phyloP scores from a whole-genome alignment of 1,140 invertebrate species.

The Agrilus planipennis region DNA sequence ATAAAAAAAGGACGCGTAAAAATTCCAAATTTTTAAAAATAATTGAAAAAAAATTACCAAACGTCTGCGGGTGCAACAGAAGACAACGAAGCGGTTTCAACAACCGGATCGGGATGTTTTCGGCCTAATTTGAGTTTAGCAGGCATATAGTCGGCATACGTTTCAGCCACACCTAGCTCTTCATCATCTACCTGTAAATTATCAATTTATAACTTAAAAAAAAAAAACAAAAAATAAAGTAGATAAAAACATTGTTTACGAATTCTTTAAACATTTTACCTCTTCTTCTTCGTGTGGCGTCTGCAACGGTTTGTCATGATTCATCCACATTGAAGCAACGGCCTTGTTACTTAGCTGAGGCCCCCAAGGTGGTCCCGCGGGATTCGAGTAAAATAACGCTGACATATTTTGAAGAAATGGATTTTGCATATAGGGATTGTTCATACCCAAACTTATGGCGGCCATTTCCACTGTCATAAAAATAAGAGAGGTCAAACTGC shows the following conservation, averaged over 20 bases:
- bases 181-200: constrained; percentile 64
- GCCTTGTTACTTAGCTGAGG: constrained; percentile 36
- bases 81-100: constrained; percentile 95
- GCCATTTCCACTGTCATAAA: constrained; percentile 45
- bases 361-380: constrained; percentile 37
- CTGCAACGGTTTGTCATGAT: constrained; percentile 34
- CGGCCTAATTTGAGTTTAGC: constrained; percentile 88
- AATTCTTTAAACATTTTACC: constrained; percentile 8
- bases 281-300: constrained; percentile 29
- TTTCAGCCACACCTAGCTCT: constrained; percentile 94
- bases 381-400: constrained; percentile 40
- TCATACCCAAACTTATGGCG: constrained; percentile 42
- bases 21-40: background rate
- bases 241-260: background rate
- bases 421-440: constrained; percentile 40
- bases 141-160: constrained; percentile 96
- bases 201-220: background rate
- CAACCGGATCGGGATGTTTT: constrained; percentile 98
- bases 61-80: constrained; percentile 94
- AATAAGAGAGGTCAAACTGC: too few relatives aligned
- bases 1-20: background rate
- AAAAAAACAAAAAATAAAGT: background rate
- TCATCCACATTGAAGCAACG: constrained; percentile 45
- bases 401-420: constrained; percentile 40
- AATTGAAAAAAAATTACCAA: constrained; percentile 32